Conservation (phyloP, 2,888 invertebrate genomes). For the Leptopterna dolabrata region DNA sequence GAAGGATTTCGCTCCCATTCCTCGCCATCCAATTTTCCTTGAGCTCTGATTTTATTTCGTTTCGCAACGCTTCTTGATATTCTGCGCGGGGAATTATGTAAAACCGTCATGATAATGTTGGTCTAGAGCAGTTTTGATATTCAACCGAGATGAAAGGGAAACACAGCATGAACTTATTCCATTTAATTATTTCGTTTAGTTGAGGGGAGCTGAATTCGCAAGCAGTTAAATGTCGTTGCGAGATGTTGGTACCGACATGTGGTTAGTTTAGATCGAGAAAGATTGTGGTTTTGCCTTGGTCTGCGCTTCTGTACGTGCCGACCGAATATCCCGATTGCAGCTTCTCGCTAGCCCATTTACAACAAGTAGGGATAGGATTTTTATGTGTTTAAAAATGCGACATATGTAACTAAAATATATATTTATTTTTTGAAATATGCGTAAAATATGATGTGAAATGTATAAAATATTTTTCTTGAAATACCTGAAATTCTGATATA, state of each 20-base stretch:
- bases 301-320: neutral
- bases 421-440: too few species aligned
- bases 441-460: too few species aligned
- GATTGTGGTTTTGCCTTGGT: neutral
- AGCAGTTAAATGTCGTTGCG: neutral
- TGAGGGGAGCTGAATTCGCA: neutral
- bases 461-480: too few species aligned
- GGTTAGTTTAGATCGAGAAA: neutral
- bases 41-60: neutral
- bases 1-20: too few species aligned
- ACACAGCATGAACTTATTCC: neutral
- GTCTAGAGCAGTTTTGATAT: neutral
- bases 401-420: too few species aligned
- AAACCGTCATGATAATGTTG: neutral
- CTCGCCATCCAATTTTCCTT: too few species aligned
- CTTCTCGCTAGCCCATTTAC: too few species aligned
- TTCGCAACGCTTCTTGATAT: neutral
- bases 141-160: constrained; percentile 2
- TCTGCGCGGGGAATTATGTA: neutral
- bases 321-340: too few species aligned
- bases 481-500: too few species aligned
- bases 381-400: too few species aligned
- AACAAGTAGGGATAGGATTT: too few species aligned
- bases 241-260: too few species aligned
- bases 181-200: neutral